Conservation (phyloP, 2,888 invertebrate species). For the Epistrophe eligans region DNA sequence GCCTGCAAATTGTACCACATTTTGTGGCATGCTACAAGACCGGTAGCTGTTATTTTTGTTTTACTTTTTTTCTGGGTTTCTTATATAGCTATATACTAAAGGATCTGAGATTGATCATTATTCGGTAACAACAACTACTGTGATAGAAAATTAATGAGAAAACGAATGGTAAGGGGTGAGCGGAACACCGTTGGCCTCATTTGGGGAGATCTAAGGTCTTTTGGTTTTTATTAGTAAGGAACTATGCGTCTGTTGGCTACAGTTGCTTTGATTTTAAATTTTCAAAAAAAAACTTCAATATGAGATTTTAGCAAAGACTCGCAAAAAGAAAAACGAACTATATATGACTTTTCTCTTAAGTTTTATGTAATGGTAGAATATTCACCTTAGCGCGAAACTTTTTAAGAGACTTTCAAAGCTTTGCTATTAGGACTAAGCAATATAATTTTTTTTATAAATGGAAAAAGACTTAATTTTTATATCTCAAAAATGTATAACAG, state of each 20-base stretch:
- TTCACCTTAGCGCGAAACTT: too few relatives aligned
- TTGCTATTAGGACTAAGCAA: too few relatives aligned
- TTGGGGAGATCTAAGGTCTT: slow-evolving; percentile 28
- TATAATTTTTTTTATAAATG: too few relatives aligned
- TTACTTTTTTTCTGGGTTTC: slow-evolving; percentile 5
- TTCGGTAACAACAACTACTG: slow-evolving; percentile 55
- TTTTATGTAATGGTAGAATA: too few relatives aligned
- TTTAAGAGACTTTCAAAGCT: too few relatives aligned
- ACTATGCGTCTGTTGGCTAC: slow-evolving; percentile 9
- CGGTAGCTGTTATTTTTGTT: slow-evolving; percentile 32
- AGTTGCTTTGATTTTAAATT: slow-evolving; percentile 11
- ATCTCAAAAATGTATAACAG: too few relatives aligned
- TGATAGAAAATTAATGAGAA: slow-evolving; percentile 69
- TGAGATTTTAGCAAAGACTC: too few relatives aligned
- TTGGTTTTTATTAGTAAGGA: not conserved
- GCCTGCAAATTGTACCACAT: slow-evolving; percentile 60
- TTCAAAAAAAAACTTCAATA: not conserved
- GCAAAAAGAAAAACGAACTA: too few relatives aligned
- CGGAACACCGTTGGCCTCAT: slow-evolving; percentile 4
- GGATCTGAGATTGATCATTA: slow-evolving; percentile 70
- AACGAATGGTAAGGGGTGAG: slow-evolving; percentile 3
- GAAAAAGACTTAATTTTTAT: too few relatives aligned
- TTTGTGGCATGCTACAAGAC: slow-evolving; percentile 40
- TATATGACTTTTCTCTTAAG: too few relatives aligned
- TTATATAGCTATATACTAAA: not conserved